These are phyloP conservation scores for Drosophila ustulata DNA, from an alignment of 2,888 invertebrate species.

Conservation along the genomic window DNA sequence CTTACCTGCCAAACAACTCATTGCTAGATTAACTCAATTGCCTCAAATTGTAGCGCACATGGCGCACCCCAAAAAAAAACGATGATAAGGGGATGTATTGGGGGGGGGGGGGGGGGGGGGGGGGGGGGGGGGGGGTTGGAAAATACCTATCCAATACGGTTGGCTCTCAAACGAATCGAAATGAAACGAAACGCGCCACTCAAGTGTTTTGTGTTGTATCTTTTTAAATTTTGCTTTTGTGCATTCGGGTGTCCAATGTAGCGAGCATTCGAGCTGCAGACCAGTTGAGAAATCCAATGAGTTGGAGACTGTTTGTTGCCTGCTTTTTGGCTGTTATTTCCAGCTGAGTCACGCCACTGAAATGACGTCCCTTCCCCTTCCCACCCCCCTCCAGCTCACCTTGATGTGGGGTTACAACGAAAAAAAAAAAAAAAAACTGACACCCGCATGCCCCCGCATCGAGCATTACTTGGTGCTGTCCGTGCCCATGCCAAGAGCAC, in stretches of 20 bases:
- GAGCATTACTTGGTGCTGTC: constrained; percentile 6
- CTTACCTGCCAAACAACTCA: constrained; percentile 75
- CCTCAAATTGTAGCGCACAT: constrained; percentile 72
- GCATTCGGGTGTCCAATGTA: constrained; percentile 59
- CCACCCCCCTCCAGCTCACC: constrained; percentile 26
- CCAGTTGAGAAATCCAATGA: constrained; percentile 28
- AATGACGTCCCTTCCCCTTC: neutral
- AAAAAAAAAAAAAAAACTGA: neutral
- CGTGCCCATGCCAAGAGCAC: constrained; percentile 37
- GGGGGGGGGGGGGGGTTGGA: neutral
- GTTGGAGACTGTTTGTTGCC: constrained; percentile 36
- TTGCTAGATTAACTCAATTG: constrained; percentile 78
- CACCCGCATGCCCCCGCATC: constrained; percentile 4
- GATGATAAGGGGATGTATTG: neutral
- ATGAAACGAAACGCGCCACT: constrained; percentile 54
- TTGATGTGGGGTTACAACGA: constrained; percentile 13
- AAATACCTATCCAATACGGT: constrained; percentile 29
- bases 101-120: neutral
- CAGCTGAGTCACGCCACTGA: constrained; percentile 59
- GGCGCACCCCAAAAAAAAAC: constrained; percentile 49
- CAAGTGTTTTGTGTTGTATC: constrained; percentile 72
- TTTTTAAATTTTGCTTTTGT: constrained; percentile 76
- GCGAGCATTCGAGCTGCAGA: constrained; percentile 23
- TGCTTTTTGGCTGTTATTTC: constrained; percentile 59
- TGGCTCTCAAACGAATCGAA: constrained; percentile 34